These are phyloP conservation scores for Hirtodrosophila confusa DNA, from an alignment of 2,888 invertebrate genomes.

Conservation along the genomic window DNA sequence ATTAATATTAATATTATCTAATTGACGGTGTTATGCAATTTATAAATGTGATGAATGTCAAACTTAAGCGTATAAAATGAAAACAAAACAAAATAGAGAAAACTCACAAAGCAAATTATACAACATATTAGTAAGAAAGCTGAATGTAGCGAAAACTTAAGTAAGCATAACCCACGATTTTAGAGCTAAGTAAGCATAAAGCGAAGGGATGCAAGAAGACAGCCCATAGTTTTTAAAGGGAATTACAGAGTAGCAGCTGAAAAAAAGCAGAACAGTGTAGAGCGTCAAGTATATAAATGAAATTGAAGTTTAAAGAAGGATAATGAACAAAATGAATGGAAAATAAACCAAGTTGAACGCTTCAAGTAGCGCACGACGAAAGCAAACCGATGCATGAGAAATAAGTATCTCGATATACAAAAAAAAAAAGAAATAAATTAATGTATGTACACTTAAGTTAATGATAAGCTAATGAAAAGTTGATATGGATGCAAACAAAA, in stretches of 20 bases:
- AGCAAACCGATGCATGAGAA: constrained; percentile 23
- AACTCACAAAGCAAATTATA: constrained; percentile 16
- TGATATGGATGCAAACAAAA: constrained; percentile 57
- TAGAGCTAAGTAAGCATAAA: constrained; percentile 75
- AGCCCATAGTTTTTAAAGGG: constrained; percentile 69
- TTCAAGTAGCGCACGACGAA: constrained; percentile 52
- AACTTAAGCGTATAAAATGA: constrained; percentile 69
- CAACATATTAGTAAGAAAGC: constrained; percentile 57
- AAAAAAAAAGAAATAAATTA: constrained; percentile 48
- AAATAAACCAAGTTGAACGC: constrained; percentile 47
- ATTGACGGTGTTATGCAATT: constrained; percentile 78
- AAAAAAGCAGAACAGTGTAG: constrained; percentile 16
- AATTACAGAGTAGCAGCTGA: constrained; percentile 43
- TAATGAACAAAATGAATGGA: constrained; percentile 2
- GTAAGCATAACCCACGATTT: constrained; percentile 76
- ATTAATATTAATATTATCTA: constrained; percentile 67
- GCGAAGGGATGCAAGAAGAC: constrained; percentile 35
- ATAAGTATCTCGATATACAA: constrained; percentile 46
- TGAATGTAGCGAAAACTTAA: constrained; percentile 68
- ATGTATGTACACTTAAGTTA: constrained; percentile 72
- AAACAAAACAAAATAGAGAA: constrained; percentile 22
- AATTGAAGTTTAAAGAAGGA: constrained; percentile 4
- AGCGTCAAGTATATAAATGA: constrained; percentile 19
- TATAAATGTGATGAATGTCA: constrained; percentile 80
- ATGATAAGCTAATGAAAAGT: constrained; percentile 68